phyloP scores from a whole-genome alignment of 1,140 invertebrate genomes.

The Drosophila eugracilis region DNA sequence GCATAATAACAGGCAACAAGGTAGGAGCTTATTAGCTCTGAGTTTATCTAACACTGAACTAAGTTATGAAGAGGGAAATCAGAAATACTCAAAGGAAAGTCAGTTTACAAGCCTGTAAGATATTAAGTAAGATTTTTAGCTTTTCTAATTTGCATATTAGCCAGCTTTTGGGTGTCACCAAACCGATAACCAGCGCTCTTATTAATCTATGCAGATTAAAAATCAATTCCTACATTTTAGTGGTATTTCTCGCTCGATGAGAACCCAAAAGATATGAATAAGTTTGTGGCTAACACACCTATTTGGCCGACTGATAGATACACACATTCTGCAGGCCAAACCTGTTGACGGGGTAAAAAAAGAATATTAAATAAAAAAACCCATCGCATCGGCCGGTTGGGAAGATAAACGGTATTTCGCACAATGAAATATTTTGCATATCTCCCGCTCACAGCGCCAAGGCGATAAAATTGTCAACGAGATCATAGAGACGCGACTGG shows the following conservation, averaged over 20 bases:
- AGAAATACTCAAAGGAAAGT: no score
- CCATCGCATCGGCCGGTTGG: slow-evolving; percentile 1
- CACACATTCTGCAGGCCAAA: slow-evolving; percentile 22
- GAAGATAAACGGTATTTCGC: slow-evolving; percentile 74
- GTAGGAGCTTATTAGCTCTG: background rate
- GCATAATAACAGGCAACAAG: slow-evolving; percentile 7
- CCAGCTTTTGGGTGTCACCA: slow-evolving; percentile 16
- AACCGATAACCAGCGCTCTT: slow-evolving; percentile 19
- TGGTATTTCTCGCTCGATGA: background rate
- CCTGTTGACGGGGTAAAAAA: slow-evolving; percentile 10
- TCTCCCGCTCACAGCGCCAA: slow-evolving; percentile 63
- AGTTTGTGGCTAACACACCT: slow-evolving; percentile 12
- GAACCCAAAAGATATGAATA: slow-evolving; percentile 13
- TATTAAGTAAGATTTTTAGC: no score
- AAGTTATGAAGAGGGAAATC: no score
- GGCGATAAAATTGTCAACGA: slow-evolving; percentile 83
- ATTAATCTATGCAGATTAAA: slow-evolving; percentile 31
- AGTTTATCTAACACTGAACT: no score
- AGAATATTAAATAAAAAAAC: slow-evolving; percentile 12
- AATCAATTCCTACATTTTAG: slow-evolving; percentile 12
- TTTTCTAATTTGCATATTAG: background rate
- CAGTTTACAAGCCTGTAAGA: no score
- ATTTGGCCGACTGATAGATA: background rate
- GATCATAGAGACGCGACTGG: slow-evolving; percentile 77
- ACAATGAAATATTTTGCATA: slow-evolving; percentile 84